These are phyloP conservation scores for Phrynosoma blainvillii DNA, from an alignment of 2,113 vertebrate species.

Conservation along the genomic window DNA sequence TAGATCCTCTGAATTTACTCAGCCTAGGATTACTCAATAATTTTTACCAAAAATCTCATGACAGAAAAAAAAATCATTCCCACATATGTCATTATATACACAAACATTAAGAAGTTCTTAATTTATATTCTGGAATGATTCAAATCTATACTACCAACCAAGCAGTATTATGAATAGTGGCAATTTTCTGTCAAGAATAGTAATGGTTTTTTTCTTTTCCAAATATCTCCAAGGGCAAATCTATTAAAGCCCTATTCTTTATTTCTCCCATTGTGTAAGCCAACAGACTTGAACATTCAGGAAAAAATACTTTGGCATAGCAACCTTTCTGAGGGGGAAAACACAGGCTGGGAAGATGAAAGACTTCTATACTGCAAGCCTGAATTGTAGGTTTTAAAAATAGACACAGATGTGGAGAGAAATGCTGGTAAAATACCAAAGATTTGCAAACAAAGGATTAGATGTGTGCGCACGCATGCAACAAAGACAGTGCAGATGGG, in stretches of 20 bases:
- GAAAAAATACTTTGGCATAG: not conserved
- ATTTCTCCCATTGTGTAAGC: not conserved
- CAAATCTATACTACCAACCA: not conserved
- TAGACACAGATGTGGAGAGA: slow-evolving; percentile 25
- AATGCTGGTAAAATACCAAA: slow-evolving; percentile 1
- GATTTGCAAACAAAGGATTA: slow-evolving; percentile 50
- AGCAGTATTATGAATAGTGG: not conserved
- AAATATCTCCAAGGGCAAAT: not conserved
- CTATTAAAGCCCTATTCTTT: accelerated
- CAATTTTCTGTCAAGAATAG: not conserved
- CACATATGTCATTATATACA: not conserved
- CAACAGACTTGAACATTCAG: not conserved
- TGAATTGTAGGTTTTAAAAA: slow-evolving; percentile 45
- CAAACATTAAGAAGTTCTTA: not conserved
- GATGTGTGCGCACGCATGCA: not conserved
- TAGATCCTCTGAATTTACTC: not conserved
- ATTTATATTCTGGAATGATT: not conserved
- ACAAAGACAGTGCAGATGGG: too few relatives aligned
- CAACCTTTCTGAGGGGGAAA: not conserved
- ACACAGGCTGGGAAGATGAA: not conserved
- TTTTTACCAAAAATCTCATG: not conserved
- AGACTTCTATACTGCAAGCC: slow-evolving; percentile 1
- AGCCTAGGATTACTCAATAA: not conserved
- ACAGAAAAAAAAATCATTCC: not conserved
- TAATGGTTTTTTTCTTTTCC: not conserved